Conservation (phyloP, 2,797 vertebrate genomes). For the Heliangelus exortis region DNA sequence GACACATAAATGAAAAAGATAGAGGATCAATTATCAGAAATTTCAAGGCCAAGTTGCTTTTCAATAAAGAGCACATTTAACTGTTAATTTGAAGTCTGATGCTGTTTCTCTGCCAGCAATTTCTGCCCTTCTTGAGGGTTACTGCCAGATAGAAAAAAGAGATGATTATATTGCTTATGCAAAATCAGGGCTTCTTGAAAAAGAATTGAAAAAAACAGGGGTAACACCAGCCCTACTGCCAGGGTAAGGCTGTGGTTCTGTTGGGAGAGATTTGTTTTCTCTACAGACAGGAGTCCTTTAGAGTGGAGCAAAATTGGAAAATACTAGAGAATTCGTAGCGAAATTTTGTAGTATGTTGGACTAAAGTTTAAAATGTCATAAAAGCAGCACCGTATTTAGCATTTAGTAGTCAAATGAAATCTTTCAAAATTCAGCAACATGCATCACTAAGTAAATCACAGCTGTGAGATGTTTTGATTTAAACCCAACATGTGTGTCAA, state of each 20-base stretch:
- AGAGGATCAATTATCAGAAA: constrained; percentile 3
- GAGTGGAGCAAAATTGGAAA: constrained; percentile 8
- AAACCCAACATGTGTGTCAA: not conserved
- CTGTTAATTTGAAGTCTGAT: not conserved
- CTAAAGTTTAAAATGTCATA: constrained; percentile 2
- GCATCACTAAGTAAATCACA: constrained; percentile 5
- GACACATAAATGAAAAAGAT: not conserved
- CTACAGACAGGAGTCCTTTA: not conserved
- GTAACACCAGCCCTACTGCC: not conserved
- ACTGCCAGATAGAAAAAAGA: not conserved
- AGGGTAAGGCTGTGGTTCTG: not conserved
- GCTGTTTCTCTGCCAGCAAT: not conserved
- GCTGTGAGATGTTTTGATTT: constrained; percentile 9
- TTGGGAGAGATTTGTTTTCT: not conserved
- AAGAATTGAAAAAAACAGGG: not conserved
- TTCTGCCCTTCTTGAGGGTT: constrained; percentile 13
- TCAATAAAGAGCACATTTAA: constrained; percentile 21
- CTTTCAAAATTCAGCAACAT: constrained; percentile 1
- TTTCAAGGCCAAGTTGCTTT: not conserved
- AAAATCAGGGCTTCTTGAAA: not conserved
- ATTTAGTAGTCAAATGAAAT: not conserved
- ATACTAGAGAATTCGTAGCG: not conserved
- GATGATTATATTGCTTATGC: not conserved
- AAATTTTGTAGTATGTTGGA: not conserved
- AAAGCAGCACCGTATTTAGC: constrained; percentile 6